Conservation (phyloP, 2,113 vertebrate genomes). For the Lasiurus cinereus region DNA sequence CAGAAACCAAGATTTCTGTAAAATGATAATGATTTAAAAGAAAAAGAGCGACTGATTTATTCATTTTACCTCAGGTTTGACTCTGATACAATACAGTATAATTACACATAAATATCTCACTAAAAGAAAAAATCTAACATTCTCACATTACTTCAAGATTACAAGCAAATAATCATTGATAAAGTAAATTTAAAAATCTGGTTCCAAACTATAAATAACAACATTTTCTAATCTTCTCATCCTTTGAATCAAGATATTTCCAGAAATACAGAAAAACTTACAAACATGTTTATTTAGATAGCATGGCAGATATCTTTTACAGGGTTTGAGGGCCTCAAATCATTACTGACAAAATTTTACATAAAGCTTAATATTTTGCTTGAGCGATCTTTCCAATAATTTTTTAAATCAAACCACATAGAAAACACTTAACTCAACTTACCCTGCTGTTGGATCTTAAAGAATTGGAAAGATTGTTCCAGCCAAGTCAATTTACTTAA, state of each 20-base stretch:
- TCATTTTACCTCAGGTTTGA: neutral
- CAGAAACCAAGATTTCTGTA: slow-evolving; percentile 7
- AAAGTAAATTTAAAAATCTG: slow-evolving; percentile 3
- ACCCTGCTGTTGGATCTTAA: slow-evolving; percentile 82
- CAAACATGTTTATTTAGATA: slow-evolving; percentile 20
- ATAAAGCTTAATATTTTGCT: slow-evolving; percentile 50
- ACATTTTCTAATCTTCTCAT: slow-evolving; percentile 27
- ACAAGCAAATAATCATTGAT: slow-evolving; percentile 37
- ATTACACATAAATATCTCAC: neutral
- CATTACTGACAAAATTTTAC: slow-evolving; percentile 42
- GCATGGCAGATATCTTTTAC: neutral
- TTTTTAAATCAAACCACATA: slow-evolving; percentile 53
- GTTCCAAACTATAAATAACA: slow-evolving; percentile 43
- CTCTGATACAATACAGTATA: neutral
- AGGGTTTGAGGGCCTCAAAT: neutral
- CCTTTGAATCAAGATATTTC: neutral
- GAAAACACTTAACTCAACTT: slow-evolving; percentile 73
- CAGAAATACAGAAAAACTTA: neutral
- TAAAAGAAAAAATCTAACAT: slow-evolving; percentile 28
- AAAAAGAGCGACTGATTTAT: neutral
- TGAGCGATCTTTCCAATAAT: neutral
- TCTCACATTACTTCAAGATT: slow-evolving; percentile 23
- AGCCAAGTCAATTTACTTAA: slow-evolving; percentile 85
- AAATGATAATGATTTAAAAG: neutral
- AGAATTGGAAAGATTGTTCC: slow-evolving; percentile 81